These are phyloP conservation scores for Microtus pennsylvanicus DNA, from an alignment of 2,113 vertebrate genomes.

Conservation along the genomic window DNA sequence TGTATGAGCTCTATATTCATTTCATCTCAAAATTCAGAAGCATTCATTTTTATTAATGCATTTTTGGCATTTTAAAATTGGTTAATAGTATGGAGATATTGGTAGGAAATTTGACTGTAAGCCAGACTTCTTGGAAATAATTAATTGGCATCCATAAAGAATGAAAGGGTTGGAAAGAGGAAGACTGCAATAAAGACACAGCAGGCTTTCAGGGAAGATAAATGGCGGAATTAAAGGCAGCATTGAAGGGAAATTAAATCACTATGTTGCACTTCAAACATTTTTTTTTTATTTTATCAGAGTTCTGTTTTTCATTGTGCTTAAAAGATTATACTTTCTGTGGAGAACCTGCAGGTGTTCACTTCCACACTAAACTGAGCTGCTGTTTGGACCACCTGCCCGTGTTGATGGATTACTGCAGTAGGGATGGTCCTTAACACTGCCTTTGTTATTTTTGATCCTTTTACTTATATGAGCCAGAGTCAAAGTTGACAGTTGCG, in stretches of 20 bases:
- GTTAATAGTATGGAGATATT: conserved; percentile 40
- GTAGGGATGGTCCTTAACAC: background rate
- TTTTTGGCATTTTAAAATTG: conserved; percentile 26
- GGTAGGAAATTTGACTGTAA: conserved; percentile 29
- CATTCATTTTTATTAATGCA: conserved; percentile 41
- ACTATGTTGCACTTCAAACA: background rate
- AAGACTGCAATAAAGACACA: conserved; percentile 13
- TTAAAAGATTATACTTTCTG: conserved; percentile 39
- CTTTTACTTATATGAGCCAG: background rate
- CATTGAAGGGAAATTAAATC: conserved; percentile 35
- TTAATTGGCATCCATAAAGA: conserved; percentile 59
- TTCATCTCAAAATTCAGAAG: background rate
- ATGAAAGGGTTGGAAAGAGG: conserved; percentile 6
- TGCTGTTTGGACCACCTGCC: background rate
- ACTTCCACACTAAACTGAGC: background rate
- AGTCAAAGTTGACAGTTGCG: conserved; percentile 1
- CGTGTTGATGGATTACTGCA: background rate
- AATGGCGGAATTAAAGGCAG: conserved; percentile 31
- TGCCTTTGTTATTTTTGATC: conserved; percentile 9
- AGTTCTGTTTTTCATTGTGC: conserved; percentile 25
- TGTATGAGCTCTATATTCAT: background rate
- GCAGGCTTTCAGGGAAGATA: background rate
- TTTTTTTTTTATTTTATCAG: conserved; percentile 16
- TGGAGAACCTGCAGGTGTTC: background rate
- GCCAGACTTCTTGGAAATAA: conserved; percentile 33